Conservation (phyloP, 2,888 invertebrate species). For the Standfussiana lucernea region DNA sequence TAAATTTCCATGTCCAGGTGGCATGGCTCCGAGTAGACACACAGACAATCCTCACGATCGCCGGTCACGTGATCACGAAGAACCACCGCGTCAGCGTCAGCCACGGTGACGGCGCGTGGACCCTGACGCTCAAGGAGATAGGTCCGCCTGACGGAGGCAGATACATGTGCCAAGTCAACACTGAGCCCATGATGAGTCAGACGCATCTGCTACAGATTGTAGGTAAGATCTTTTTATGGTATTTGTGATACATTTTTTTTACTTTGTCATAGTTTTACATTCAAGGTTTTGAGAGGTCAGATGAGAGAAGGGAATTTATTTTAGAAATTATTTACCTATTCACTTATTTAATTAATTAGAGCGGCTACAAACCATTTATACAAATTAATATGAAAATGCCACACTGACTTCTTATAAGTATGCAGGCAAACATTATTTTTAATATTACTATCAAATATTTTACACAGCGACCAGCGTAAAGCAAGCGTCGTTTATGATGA, state of each 20-base stretch:
- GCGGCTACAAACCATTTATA: background rate
- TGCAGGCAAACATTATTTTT: background rate
- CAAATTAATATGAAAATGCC: background rate
- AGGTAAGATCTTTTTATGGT: slow-evolving; percentile 75
- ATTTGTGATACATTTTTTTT: background rate
- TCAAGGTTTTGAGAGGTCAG: background rate
- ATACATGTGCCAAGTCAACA: slow-evolving; percentile 93
- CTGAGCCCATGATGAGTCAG: slow-evolving; percentile 89
- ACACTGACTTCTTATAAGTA: background rate
- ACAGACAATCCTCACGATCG: slow-evolving; percentile 97
- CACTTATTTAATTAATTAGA: background rate
- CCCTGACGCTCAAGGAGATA: slow-evolving; percentile 95
- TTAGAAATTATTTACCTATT: background rate
- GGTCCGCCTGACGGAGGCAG: slow-evolving; percentile 95
- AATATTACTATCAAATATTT: background rate
- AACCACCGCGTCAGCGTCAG: slow-evolving; percentile 96
- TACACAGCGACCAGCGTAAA: background rate
- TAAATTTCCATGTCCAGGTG: slow-evolving; percentile 90
- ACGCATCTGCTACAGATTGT: slow-evolving; percentile 86
- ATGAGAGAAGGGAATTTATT: background rate
- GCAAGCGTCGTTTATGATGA: background rate
- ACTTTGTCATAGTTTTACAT: background rate
- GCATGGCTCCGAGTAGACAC: slow-evolving; percentile 97
- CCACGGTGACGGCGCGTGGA: slow-evolving; percentile 95
- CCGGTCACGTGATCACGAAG: slow-evolving; percentile 97